Base-by-base conservation (phyloP, 1,140 invertebrate genomes). In the Parapsyche elsis region DNA sequence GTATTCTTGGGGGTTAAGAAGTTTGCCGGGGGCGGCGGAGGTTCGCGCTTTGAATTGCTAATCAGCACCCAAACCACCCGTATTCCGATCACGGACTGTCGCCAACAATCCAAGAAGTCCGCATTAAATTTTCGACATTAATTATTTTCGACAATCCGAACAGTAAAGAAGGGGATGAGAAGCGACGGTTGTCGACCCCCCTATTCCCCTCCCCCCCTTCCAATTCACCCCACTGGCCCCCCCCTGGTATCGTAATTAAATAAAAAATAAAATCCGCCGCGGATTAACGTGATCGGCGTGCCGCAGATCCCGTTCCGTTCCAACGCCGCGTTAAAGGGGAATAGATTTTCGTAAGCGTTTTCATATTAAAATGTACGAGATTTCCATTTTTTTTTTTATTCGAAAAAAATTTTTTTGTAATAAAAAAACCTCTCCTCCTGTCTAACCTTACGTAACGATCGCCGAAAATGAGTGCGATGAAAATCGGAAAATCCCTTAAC, bases 1-100 rank as follows among this genome's bases (percentile, higher is more conserved):
- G 73, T 75, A 75, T 75, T 75, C 73, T 75, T 75, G 73, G 44
- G 73, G 73, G 73, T 75, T 75, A 75, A 75, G 73, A 75, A 75
- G 73, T 75, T 75, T 75, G 45, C 9, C 46, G 73, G 45, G 71
- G 21, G 38, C 16, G 38, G 10, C 16, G 53, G 45, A 75, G 46
- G 59, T 23, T 9, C 49, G 45, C 73, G 73, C 49, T 75, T 75
- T 75, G 73, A 75, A 75, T 75, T 75, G 73, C 73, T 75, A 75
- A 75, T 75, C 16, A 12, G 14, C 16, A 4, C 21, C 21, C 59
- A 5, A 2, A 5, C 59, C 9, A 7, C 5, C 24, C 70, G 30
- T 75, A 75, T 75, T 75, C 73, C 46, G 73, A 57, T 53, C 73
- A 75, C 73, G 73, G 49, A 75, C 12, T 75, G 73, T 57, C 73